These are phyloP conservation scores for Melieria omissa DNA, from an alignment of 2,888 invertebrate genomes.

Conservation along the genomic window DNA sequence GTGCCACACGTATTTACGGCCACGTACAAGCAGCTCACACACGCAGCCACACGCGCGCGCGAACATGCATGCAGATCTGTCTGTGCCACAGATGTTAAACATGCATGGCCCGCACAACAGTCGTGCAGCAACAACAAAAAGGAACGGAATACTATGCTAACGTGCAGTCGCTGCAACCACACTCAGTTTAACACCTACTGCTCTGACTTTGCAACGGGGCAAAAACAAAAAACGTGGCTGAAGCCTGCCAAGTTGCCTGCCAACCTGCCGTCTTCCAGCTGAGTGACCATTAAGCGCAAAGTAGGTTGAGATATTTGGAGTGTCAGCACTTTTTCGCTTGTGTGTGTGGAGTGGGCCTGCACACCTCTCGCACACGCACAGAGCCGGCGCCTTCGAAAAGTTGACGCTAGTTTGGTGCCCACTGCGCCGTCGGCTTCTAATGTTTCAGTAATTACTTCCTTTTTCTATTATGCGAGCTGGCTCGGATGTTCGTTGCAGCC, in stretches of 20 bases:
- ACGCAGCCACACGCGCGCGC: neutral
- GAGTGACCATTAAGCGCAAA: slow-evolving; percentile 32
- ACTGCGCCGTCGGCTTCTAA: neutral
- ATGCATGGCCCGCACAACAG: neutral
- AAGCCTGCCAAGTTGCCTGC: neutral
- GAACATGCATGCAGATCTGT: neutral
- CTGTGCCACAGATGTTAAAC: neutral
- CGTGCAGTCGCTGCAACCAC: neutral
- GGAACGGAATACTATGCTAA: neutral
- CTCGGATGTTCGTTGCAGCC: too few species aligned
- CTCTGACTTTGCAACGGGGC: neutral
- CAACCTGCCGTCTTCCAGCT: slow-evolving; percentile 27
- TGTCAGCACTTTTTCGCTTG: neutral
- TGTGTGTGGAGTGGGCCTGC: neutral
- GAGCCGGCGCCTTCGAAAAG: neutral
- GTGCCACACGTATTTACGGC: neutral
- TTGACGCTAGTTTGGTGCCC: neutral
- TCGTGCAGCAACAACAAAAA: neutral
- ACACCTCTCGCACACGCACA: neutral
- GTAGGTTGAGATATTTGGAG: slow-evolving; percentile 29
- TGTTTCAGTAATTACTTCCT: neutral
- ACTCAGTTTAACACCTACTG: slow-evolving; percentile 13
- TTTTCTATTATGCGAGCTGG: neutral
- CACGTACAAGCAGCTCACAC: neutral
- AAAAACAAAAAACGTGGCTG: neutral